A percentile compares a stretch with the other conserved stretches of the same genome.
These are phyloP conservation scores for Kryptopterus vitreolus DNA, from an alignment of 2,797 vertebrate genomes.

Conservation along the genomic window DNA sequence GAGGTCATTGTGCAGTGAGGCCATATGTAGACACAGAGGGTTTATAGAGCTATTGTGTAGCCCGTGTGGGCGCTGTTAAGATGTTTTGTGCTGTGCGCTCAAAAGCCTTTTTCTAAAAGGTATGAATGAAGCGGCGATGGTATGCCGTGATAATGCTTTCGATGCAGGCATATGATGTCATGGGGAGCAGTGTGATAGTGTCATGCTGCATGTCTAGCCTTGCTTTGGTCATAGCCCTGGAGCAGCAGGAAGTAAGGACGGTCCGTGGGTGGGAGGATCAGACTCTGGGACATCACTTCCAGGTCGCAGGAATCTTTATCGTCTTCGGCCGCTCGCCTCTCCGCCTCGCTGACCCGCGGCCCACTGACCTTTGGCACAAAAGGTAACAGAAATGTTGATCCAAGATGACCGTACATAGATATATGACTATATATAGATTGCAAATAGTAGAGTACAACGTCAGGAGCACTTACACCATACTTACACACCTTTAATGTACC, in stretches of 20 bases:
- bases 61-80: constrained; percentile 61
- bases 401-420: too few species aligned
- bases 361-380: constrained; percentile 63
- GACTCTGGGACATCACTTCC: constrained; percentile 88
- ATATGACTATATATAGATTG: too few species aligned
- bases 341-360: constrained; percentile 67
- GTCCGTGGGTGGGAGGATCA: constrained; percentile 89
- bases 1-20: constrained; percentile 75
- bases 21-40: constrained; percentile 68
- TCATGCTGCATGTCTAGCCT: constrained; percentile 77
- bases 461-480: neutral
- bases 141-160: constrained; percentile 75
- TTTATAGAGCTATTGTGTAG: constrained; percentile 61
- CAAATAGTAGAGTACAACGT: neutral
- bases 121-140: constrained; percentile 75
- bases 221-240: constrained; percentile 88
- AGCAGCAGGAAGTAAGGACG: constrained; percentile 88
- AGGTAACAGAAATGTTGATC: too few species aligned
- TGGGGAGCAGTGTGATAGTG: constrained; percentile 64
- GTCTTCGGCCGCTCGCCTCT: constrained; percentile 67
- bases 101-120: constrained; percentile 67
- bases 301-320: constrained; percentile 79
- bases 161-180: constrained; percentile 82
- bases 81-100: constrained; percentile 70
- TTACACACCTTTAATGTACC: neutral